Evolutionary conservation across 1,140 invertebrate genomes (phyloP).

Genomic region (Onthophagus taurus): DNA sequence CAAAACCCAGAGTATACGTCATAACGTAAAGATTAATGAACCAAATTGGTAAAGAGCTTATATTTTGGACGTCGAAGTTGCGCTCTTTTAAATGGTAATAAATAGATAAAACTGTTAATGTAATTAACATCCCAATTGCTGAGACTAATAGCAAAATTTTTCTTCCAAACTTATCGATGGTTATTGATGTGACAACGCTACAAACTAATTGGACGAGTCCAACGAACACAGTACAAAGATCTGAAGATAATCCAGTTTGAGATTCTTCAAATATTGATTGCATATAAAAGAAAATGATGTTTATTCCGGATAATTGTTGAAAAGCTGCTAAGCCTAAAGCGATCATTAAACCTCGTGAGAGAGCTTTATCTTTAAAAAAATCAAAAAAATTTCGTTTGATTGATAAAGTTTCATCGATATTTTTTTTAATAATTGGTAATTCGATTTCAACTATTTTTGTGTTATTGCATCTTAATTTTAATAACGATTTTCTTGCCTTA

Average conservation of each 20-base stretch:
- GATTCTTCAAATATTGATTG: slow-evolving; percentile 59
- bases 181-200: slow-evolving; percentile 52
- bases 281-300: slow-evolving; percentile 77
- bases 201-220: slow-evolving; percentile 58
- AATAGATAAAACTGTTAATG: slow-evolving; percentile 12
- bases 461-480: slow-evolving; percentile 48
- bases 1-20: slow-evolving; percentile 45
- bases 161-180: slow-evolving; percentile 64
- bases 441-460: slow-evolving; percentile 46
- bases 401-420: slow-evolving; percentile 33
- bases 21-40: slow-evolving; percentile 13
- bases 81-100: slow-evolving; percentile 16
- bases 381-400: slow-evolving; percentile 45
- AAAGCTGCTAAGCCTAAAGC: slow-evolving; percentile 60
- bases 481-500: slow-evolving; percentile 52
- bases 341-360: slow-evolving; percentile 45
- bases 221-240: slow-evolving; percentile 65
- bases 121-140: slow-evolving; percentile 44
- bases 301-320: slow-evolving; percentile 72
- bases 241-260: slow-evolving; percentile 47
- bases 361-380: slow-evolving; percentile 41
- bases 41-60: slow-evolving; percentile 15
- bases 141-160: slow-evolving; percentile 58
- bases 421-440: slow-evolving; percentile 39
- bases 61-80: background rate